Base-by-base conservation (phyloP, 2,888 invertebrate genomes). In the Cephus spinipes region DNA sequence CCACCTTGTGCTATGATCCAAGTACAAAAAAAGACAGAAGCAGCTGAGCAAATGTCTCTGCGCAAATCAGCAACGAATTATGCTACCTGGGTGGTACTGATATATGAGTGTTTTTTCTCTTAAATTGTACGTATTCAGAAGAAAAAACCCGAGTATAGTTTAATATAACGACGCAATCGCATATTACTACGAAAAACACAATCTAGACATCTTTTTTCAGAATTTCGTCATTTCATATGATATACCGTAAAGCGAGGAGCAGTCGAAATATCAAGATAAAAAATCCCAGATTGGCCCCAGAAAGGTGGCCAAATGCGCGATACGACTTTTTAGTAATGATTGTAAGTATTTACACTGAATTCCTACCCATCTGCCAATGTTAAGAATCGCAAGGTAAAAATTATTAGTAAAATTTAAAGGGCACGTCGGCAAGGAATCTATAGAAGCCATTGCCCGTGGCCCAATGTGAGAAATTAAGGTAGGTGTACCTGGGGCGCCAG, bases 1-100 rank as follows among this genome's bases (percentile, higher is more conserved):
- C 55, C 23, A 55, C 55, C 55, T 55, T 23, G 0, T 55, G 23
- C 55, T 55, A 55, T 55, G 55, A 23, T 55, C 23, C 55, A 23
- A 23, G 15, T 55, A 23, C 0, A 15, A 23, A 55, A 23, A 55
- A 55, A 55, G 15, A 55, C 23, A 55, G 23, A 55, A 1, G 0
- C 55, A 23, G 23, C 55, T 55, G 23, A 55, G 55, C 23, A 55
- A 23, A 23, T 55, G 15, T 55, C 55, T 23, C 55, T 55, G 23
- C 9, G 23, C 23, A 87, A 88, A 88, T 87, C 88, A 85, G 79
- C 85, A 81, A 83, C 85, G 84, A 85, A 87, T 85, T 83, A 82
- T 79, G 82, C 88, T 81, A 85, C 88, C 83, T 88, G 87, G 87
- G 88, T 87, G 87, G 88, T 83, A 83, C 55, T 55, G 23, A 55